phyloP scores from a whole-genome alignment of 2,888 invertebrate genomes.

The Iselma pallidipennis region DNA sequence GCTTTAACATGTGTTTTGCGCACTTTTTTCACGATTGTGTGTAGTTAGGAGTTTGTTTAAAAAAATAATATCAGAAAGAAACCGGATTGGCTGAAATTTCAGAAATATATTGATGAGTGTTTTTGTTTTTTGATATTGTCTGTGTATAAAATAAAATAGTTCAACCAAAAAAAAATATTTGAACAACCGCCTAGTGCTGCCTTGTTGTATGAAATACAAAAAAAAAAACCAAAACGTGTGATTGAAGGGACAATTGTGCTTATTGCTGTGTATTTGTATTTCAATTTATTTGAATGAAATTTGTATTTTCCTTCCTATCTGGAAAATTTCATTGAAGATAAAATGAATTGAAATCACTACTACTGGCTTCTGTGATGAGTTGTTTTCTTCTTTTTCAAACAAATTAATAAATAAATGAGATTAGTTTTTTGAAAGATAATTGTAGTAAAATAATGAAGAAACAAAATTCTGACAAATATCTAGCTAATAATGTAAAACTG shows the following conservation, averaged over 20 bases:
- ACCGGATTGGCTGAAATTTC: constrained; percentile 11
- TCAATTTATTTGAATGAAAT: constrained; percentile 13
- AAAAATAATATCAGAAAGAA: constrained; percentile 18
- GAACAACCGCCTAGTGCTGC: constrained; percentile 41
- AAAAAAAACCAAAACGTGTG: no score
- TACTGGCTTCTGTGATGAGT: constrained; percentile 57
- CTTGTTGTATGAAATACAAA: constrained; percentile 42
- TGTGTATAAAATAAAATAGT: not conserved
- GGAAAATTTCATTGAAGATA: constrained; percentile 20
- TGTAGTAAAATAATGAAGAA: constrained; percentile 30
- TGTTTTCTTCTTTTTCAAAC: constrained; percentile 18
- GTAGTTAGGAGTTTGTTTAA: constrained; percentile 33
- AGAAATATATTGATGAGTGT: constrained; percentile 16
- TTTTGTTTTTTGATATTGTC: constrained; percentile 24
- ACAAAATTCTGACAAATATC: constrained; percentile 36
- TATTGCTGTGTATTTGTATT: constrained; percentile 43
- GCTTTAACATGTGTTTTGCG: constrained; percentile 38
- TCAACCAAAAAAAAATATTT: constrained; percentile 21
- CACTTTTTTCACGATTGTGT: constrained; percentile 32
- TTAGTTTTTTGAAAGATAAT: constrained; percentile 43
- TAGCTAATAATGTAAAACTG: constrained; percentile 42
- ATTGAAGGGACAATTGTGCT: constrained; percentile 44
- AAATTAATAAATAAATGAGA: no score
- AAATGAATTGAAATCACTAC: constrained; percentile 38
- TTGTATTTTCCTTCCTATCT: constrained; percentile 3